phyloP scores from a whole-genome alignment of 2,113 vertebrate species.

The Eptesicus fuscus region DNA sequence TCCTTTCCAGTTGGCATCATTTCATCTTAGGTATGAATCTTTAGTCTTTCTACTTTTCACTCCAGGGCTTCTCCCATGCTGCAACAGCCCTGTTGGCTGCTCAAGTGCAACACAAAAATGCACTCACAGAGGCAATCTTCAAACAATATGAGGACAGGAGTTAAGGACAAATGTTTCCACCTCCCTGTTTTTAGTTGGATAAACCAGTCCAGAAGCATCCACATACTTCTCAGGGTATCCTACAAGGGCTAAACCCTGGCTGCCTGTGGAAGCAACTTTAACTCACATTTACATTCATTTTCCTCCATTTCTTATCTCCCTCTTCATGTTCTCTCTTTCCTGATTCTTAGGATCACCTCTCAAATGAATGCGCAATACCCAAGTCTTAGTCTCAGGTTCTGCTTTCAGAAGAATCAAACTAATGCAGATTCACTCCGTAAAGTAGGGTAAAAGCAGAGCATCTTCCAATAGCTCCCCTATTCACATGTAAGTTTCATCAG shows the following conservation, averaged over 20 bases:
- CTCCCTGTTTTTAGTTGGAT: neutral
- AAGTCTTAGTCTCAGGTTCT: constrained; percentile 20
- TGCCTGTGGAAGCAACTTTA: neutral
- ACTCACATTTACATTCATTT: neutral
- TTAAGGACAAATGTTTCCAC: neutral
- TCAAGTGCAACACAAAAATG: neutral
- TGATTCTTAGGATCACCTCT: neutral
- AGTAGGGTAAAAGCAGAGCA: constrained; percentile 23
- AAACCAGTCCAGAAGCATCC: neutral
- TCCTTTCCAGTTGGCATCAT: neutral
- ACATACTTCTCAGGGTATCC: neutral
- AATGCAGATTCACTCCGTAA: neutral
- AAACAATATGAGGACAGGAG: neutral
- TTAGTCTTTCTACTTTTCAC: neutral
- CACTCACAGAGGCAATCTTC: neutral
- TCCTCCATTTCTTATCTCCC: neutral
- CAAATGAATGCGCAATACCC: neutral
- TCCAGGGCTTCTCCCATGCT: neutral
- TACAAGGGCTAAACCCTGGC: neutral
- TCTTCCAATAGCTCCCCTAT: constrained; percentile 17
- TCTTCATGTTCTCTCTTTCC: neutral
- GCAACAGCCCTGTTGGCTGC: neutral
- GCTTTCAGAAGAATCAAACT: constrained; percentile 7
- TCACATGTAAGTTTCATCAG: neutral
- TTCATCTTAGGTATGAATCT: neutral